A percentile compares a stretch with the other conserved stretches of the same genome.
These are phyloP conservation scores for Heliconius hewitsoni DNA, from an alignment of 1,140 invertebrate species.

Conservation along the genomic window DNA sequence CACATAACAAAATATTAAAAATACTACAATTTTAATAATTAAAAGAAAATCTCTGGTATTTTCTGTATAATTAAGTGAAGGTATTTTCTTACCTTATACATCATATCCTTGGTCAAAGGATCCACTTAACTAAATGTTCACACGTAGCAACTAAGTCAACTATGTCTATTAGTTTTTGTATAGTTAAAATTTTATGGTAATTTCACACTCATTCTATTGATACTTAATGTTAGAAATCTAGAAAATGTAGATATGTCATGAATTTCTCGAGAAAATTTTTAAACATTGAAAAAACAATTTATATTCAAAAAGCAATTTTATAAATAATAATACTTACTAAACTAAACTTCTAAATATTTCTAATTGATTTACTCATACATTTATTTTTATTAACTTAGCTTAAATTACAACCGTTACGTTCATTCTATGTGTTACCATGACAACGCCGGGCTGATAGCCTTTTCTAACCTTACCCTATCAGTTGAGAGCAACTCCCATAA, in stretches of 20 bases:
- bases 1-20: no score
- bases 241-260: no score
- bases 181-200: background rate
- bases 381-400: background rate
- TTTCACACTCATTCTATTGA: background rate
- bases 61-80: background rate
- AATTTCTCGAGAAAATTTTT: no score
- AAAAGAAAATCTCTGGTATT: no score
- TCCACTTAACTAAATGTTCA: background rate
- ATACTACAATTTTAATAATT: no score
- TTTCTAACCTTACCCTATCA: conserved; percentile 3
- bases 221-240: background rate
- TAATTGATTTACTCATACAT: background rate
- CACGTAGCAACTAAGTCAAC: background rate
- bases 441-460: conserved; percentile 8
- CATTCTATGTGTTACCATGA: background rate
- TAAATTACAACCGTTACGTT: background rate
- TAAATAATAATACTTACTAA: no score
- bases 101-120: background rate
- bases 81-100: conserved; percentile 1
- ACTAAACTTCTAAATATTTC: background rate
- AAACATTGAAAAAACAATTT: background rate
- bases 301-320: background rate
- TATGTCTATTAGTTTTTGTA: background rate
- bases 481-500: background rate